Evolutionary conservation across 2,113 vertebrate species (phyloP).

Genomic region (Butorides virescens): DNA sequence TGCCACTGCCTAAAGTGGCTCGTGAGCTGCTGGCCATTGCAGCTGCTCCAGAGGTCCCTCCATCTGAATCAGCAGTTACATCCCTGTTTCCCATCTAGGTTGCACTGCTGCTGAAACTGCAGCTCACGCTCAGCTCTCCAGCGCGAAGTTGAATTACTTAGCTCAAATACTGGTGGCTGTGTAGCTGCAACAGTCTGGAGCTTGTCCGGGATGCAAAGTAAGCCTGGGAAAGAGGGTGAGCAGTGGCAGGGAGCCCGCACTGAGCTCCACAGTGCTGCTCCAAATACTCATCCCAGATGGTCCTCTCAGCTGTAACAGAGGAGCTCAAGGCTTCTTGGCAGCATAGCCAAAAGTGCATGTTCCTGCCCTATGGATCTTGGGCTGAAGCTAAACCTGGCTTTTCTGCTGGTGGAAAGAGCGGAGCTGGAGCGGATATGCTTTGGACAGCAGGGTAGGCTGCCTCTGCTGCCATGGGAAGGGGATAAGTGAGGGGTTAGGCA

Average conservation of each 20-base stretch:
- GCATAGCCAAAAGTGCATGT: not conserved
- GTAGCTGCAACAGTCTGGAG: not conserved
- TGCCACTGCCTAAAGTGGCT: not conserved
- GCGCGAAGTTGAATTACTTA: not conserved
- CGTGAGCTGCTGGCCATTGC: not conserved
- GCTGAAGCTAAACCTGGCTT: not conserved
- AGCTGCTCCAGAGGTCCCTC: not conserved
- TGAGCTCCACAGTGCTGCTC: not conserved
- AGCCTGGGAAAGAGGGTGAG: not conserved
- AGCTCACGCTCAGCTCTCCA: not conserved
- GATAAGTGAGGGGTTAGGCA: accelerated
- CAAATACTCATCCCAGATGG: not conserved
- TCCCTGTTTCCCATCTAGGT: not conserved
- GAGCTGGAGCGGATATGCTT: not conserved
- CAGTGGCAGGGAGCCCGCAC: no score
- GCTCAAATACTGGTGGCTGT: not conserved
- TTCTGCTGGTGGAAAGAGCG: not conserved
- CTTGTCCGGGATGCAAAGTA: not conserved
- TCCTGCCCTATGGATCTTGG: not conserved
- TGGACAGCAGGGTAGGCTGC: not conserved
- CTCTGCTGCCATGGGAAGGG: not conserved
- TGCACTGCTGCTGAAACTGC: not conserved
- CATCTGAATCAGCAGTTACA: not conserved
- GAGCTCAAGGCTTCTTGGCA: not conserved
- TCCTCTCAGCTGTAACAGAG: not conserved